phyloP scores from a whole-genome alignment of 2,113 vertebrate species.

The Hippocampus guttulatus region DNA sequence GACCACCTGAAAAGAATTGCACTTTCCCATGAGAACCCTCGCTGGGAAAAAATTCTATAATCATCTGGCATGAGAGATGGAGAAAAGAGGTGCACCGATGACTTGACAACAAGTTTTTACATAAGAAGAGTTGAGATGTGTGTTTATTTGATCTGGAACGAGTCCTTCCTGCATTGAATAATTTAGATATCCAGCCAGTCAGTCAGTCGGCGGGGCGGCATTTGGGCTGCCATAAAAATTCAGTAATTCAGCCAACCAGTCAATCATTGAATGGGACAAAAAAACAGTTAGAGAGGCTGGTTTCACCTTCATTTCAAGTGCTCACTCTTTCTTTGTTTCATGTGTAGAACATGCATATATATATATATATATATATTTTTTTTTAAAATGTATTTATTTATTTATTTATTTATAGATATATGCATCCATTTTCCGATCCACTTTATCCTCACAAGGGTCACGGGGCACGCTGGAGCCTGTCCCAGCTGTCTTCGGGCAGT shows the following conservation, averaged over 20 bases:
- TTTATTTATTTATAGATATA: too few species aligned
- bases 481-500: too few species aligned
- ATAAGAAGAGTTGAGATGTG: conserved; percentile 37
- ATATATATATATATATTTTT: too few species aligned
- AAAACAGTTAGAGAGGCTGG: background rate
- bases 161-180: conserved; percentile 43
- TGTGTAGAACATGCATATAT: background rate
- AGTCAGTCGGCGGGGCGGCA: conserved; percentile 28
- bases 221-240: conserved; percentile 9
- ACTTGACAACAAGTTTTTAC: conserved; percentile 48
- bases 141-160: conserved; percentile 60
- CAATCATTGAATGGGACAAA: background rate
- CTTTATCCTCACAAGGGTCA: too few species aligned
- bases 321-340: background rate
- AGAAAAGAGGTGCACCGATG: conserved; percentile 20
- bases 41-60: conserved; percentile 11
- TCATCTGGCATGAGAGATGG: conserved; percentile 35
- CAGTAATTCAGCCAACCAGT: conserved; percentile 19
- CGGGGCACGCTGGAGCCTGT: too few species aligned
- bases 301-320: background rate
- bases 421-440: too few species aligned
- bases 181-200: conserved; percentile 27
- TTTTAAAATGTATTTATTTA: too few species aligned
- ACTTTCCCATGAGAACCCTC: background rate
- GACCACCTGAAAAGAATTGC: conserved; percentile 1